Percentiles rank a stretch among this genome's conserved stretches.
Evolutionary conservation across 2,113 vertebrate species (phyloP).

Genomic region (Ranitomeya variabilis): DNA sequence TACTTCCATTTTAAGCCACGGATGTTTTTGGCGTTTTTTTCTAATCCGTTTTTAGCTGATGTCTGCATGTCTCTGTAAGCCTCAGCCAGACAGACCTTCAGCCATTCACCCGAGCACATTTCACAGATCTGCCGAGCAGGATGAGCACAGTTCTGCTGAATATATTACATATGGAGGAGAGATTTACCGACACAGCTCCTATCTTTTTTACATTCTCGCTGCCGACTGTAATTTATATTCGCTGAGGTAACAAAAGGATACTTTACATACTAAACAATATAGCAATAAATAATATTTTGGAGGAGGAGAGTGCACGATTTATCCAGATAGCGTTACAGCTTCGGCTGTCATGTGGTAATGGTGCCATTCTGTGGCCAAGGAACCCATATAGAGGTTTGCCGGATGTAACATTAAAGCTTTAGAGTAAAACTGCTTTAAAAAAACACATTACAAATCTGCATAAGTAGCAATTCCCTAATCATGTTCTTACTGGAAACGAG

Average conservation of each 20-base stretch:
- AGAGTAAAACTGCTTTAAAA: neutral
- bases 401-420: neutral
- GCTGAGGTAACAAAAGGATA: neutral
- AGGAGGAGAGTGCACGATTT: neutral
- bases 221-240: neutral
- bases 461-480: neutral
- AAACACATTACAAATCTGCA: neutral
- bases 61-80: constrained; percentile 52
- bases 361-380: neutral
- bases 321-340: neutral
- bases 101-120: constrained; percentile 41
- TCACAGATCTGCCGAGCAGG: constrained; percentile 24
- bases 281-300: neutral
- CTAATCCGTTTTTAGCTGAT: constrained; percentile 56
- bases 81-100: constrained; percentile 51
- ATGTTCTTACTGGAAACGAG: neutral
- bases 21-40: constrained; percentile 44
- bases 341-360: neutral
- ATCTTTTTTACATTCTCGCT: neutral
- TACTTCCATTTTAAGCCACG: constrained; percentile 47
- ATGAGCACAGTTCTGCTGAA: neutral
- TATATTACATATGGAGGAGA: neutral
- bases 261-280: neutral
- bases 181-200: neutral
- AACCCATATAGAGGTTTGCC: neutral